phyloP scores from a whole-genome alignment of 1,140 invertebrate genomes.

The Diachasmimorpha longicaudata region DNA sequence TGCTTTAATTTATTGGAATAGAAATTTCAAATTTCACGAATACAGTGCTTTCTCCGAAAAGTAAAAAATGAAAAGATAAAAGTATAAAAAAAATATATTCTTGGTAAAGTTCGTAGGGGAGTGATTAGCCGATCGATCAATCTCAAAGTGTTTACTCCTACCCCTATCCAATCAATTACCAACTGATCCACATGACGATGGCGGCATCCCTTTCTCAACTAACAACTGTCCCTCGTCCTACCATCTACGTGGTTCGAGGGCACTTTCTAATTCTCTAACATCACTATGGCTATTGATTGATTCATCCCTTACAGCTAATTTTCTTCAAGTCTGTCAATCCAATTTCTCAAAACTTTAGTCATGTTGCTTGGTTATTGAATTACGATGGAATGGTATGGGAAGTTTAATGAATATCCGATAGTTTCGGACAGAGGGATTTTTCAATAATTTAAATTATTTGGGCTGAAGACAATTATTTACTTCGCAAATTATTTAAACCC shows the following conservation, averaged over 20 bases:
- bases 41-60: no score
- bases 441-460: no score
- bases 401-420: neutral
- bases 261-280: conserved; percentile 39
- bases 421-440: neutral
- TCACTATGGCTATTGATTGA: conserved; percentile 39
- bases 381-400: neutral
- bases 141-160: conserved; percentile 50
- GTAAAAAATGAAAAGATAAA: neutral
- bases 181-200: conserved; percentile 43
- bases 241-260: neutral
- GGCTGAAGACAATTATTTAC: no score
- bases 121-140: conserved; percentile 59
- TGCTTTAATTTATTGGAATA: no score
- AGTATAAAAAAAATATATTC: conserved; percentile 25
- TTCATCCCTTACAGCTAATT: conserved; percentile 33
- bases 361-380: conserved; percentile 5
- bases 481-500: no score
- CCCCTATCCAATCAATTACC: conserved; percentile 51
- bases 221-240: neutral
- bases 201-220: neutral
- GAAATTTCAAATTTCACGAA: no score
- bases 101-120: conserved; percentile 17
- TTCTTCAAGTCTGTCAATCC: conserved; percentile 27
- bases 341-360: neutral